A percentile compares a stretch with the other conserved stretches of the same genome.
Evolutionary conservation across 2,797 vertebrate species (phyloP).

Genomic region (Anguilla pacifica): DNA sequence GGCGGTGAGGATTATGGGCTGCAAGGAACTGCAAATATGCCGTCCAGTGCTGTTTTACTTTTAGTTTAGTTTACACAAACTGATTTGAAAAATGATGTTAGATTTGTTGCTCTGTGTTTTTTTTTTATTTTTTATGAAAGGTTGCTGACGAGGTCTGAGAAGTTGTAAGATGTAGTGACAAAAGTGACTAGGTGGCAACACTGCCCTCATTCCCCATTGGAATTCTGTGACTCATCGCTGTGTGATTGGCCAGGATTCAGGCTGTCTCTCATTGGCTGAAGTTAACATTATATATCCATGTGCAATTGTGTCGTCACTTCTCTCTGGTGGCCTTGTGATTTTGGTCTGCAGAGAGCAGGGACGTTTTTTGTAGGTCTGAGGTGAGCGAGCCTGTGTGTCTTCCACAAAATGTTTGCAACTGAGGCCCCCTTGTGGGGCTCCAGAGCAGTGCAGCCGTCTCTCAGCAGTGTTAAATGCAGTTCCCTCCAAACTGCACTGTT

Average conservation of each 20-base stretch:
- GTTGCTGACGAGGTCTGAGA: background rate
- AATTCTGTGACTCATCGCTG: background rate
- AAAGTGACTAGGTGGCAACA: background rate
- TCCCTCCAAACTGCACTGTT: background rate
- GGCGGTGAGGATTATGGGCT: background rate
- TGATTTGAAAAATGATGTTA: background rate
- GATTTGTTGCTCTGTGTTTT: background rate
- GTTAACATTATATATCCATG: background rate
- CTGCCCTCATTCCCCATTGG: background rate
- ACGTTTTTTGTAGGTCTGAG: background rate
- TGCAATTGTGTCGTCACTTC: background rate
- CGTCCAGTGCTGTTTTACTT: background rate
- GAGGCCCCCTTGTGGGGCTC: slow-evolving; percentile 26
- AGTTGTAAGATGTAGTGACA: background rate
- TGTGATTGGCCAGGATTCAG: background rate
- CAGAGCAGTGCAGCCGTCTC: too few species aligned
- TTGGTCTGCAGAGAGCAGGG: background rate
- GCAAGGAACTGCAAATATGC: background rate
- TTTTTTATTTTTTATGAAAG: background rate
- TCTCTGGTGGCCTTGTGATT: background rate
- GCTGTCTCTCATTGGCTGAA: background rate
- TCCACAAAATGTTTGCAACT: slow-evolving; percentile 14
- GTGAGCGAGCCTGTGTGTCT: background rate
- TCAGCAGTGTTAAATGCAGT: background rate
- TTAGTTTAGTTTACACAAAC: background rate